phyloP scores from a whole-genome alignment of 2,113 vertebrate species.

The Balaeniceps rex region DNA sequence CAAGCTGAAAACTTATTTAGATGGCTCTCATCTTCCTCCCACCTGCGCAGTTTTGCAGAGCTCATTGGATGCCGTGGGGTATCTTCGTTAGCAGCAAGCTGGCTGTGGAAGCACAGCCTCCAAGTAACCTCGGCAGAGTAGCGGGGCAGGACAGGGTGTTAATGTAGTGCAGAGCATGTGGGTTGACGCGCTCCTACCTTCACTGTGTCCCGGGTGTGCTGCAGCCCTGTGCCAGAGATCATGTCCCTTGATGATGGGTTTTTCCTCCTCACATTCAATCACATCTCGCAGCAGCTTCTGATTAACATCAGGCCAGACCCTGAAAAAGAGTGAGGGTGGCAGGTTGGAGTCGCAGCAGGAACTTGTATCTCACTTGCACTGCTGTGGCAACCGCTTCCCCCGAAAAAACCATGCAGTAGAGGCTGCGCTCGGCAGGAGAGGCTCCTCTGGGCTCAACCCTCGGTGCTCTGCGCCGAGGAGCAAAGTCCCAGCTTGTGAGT shows the following conservation, averaged over 20 bases:
- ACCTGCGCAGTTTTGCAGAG: neutral
- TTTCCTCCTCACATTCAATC: neutral
- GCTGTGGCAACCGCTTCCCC: neutral
- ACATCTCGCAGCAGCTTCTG: neutral
- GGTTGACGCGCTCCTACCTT: no score
- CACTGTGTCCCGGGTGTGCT: no score
- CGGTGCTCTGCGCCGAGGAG: neutral
- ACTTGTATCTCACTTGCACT: no score
- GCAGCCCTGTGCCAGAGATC: neutral
- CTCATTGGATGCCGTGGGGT: neutral
- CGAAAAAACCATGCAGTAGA: accelerated
- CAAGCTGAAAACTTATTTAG: neutral
- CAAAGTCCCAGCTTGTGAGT: no score
- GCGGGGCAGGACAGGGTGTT: neutral
- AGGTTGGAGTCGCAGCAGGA: neutral
- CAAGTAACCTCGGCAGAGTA: neutral
- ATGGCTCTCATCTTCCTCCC: neutral
- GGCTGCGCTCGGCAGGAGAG: neutral
- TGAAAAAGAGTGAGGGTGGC: neutral
- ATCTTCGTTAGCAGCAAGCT: neutral
- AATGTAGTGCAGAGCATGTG: neutral
- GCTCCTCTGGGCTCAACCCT: neutral
- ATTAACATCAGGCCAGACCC: neutral
- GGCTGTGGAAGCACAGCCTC: neutral
- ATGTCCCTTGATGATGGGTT: neutral